These are phyloP conservation scores for Dysmachus trigonus DNA, from an alignment of 2,888 invertebrate genomes.

Conservation along the genomic window DNA sequence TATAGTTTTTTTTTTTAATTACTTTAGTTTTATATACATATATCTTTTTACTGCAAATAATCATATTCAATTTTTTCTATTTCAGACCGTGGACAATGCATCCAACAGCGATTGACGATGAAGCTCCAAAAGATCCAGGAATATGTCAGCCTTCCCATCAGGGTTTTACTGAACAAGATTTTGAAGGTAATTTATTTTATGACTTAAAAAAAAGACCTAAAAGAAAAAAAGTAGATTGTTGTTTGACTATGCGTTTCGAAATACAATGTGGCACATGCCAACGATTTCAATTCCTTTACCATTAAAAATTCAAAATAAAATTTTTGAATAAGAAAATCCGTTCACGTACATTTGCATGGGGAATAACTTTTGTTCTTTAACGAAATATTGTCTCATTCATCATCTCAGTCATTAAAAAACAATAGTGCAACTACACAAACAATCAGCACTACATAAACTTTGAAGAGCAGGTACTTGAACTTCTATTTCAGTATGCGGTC, in stretches of 20 bases:
- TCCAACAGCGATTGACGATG: conserved; percentile 71
- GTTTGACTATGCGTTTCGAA: neutral
- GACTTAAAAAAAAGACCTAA: no score
- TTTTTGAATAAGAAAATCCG: neutral
- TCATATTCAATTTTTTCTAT: conserved; percentile 47
- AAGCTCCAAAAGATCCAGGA: conserved; percentile 88
- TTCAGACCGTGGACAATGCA: conserved; percentile 72
- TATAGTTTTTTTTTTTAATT: neutral
- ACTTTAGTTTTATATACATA: neutral
- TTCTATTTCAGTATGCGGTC: neutral
- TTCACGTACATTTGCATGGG: neutral
- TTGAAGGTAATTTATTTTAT: conserved; percentile 74
- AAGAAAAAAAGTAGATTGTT: neutral
- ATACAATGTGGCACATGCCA: neutral
- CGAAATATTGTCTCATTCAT: neutral
- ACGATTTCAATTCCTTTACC: neutral
- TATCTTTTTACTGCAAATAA: neutral
- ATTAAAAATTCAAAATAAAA: neutral
- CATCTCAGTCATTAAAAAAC: neutral
- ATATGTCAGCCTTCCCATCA: conserved; percentile 79
- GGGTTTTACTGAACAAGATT: conserved; percentile 87
- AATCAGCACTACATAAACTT: neutral
- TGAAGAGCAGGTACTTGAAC: neutral
- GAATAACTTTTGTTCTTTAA: neutral
- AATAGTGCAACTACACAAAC: neutral